Conservation (phyloP, 2,888 invertebrate genomes). For the Oscheius sp. region DNA sequence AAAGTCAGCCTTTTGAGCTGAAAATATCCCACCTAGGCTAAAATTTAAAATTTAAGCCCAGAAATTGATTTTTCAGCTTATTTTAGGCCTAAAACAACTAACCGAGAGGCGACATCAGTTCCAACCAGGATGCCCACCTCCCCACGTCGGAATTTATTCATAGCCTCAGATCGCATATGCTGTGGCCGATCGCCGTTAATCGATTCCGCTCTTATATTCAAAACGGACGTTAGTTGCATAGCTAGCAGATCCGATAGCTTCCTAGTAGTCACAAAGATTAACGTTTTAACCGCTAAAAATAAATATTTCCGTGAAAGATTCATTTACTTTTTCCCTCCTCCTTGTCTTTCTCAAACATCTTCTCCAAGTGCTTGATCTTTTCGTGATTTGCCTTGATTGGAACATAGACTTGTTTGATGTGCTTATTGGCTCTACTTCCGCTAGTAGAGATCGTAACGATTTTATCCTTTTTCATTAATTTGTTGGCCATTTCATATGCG, state of each 20-base stretch:
- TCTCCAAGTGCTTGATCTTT: conserved; percentile 27
- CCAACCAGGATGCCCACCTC: conserved; percentile 85
- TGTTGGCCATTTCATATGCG: conserved; percentile 30
- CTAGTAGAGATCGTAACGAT: not conserved
- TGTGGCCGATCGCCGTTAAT: conserved; percentile 77
- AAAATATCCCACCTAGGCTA: too few relatives aligned
- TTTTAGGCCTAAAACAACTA: too few relatives aligned
- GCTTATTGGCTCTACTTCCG: conserved; percentile 17
- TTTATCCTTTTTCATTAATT: conserved; percentile 35
- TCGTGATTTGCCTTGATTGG: not conserved
- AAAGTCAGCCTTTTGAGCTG: too few relatives aligned
- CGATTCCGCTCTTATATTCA: conserved; percentile 28
- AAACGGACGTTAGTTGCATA: conserved; percentile 12
- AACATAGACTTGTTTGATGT: conserved; percentile 31
- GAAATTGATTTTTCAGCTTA: too few relatives aligned
- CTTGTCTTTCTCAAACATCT: conserved; percentile 22
- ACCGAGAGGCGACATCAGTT: conserved; percentile 89
- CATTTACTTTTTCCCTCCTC: not conserved
- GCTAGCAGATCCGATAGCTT: conserved; percentile 44
- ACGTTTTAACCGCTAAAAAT: conserved; percentile 39
- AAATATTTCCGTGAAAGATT: not conserved
- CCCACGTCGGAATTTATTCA: conserved; percentile 78
- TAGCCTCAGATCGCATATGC: conserved; percentile 79
- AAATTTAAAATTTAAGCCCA: too few relatives aligned
- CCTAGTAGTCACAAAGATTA: conserved; percentile 61